Evolutionary conservation across 2,888 invertebrate species (phyloP).

Genomic region (Cheilosia urbana): DNA sequence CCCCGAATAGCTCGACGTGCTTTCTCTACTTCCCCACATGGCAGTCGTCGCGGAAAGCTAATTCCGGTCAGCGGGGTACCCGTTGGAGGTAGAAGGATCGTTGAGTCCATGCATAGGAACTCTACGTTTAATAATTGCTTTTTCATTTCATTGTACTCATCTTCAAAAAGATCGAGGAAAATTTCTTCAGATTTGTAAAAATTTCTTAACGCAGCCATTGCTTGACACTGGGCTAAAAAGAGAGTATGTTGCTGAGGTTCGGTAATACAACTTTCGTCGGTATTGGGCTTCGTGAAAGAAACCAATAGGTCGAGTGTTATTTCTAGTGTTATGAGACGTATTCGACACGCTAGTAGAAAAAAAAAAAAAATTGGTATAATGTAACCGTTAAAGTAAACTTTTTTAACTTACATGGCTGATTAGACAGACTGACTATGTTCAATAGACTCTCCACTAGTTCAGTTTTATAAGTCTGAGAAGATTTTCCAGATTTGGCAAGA

Average conservation of each 20-base stretch:
- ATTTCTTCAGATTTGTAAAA: slow-evolving; percentile 99
- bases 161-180: slow-evolving; percentile 99
- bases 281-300: slow-evolving; percentile 85
- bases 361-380: slow-evolving; percentile 20
- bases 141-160: slow-evolving; percentile 97
- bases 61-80: slow-evolving; percentile 98
- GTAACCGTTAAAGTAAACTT: neutral
- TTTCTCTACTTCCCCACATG: slow-evolving; percentile 97
- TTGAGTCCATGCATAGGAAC: slow-evolving; percentile 98
- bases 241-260: slow-evolving; percentile 85
- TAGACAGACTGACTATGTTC: slow-evolving; percentile 92
- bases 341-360: slow-evolving; percentile 88
- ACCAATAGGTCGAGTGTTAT: slow-evolving; percentile 92
- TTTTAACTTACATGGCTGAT: slow-evolving; percentile 90
- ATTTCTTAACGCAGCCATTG: slow-evolving; percentile 93
- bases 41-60: slow-evolving; percentile 95
- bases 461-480: slow-evolving; percentile 90
- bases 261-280: slow-evolving; percentile 80
- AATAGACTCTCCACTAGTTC: slow-evolving; percentile 92
- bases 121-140: slow-evolving; percentile 95
- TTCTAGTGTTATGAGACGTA: slow-evolving; percentile 96
- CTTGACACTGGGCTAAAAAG: slow-evolving; percentile 90
- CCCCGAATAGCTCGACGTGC: slow-evolving; percentile 95
- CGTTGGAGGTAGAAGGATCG: slow-evolving; percentile 96
- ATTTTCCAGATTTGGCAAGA: slow-evolving; percentile 86